Evolutionary conservation across 2,797 vertebrate genomes (phyloP).

Genomic region (Rhyacichthys aspro): DNA sequence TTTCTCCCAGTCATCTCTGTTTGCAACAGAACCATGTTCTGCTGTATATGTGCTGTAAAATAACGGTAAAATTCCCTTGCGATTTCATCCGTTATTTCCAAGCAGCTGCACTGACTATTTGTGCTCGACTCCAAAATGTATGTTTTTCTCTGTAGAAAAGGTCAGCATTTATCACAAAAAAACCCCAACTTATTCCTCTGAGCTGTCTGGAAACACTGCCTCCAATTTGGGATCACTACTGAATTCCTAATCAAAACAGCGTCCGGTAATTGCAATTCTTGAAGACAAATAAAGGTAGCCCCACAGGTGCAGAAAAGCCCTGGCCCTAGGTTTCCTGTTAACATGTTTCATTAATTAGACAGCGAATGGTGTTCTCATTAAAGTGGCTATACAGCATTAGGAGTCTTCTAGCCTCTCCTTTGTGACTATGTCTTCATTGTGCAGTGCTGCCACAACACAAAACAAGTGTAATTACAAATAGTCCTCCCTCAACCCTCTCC

Average conservation of each 20-base stretch:
- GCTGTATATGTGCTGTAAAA: too few species aligned
- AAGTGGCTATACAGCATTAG: background rate
- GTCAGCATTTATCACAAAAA: too few species aligned
- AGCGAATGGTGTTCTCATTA: background rate
- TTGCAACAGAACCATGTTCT: too few species aligned
- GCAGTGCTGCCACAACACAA: too few species aligned
- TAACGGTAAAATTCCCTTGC: too few species aligned
- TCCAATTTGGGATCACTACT: background rate
- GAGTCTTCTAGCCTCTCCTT: too few species aligned
- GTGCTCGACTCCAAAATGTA: background rate
- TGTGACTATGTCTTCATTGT: background rate
- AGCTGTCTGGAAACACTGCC: background rate
- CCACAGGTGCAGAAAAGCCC: background rate
- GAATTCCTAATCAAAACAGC: background rate
- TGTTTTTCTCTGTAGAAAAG: slow-evolving; percentile 2
- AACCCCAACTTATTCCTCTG: background rate
- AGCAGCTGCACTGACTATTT: too few species aligned
- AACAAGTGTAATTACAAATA: too few species aligned
- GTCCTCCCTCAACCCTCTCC: too few species aligned
- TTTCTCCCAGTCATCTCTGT: too few species aligned
- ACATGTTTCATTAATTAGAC: background rate
- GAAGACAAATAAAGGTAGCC: background rate
- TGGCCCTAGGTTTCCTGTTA: background rate
- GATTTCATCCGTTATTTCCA: too few species aligned
- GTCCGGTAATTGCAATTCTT: slow-evolving; percentile 13